Evolutionary conservation across 2,113 vertebrate genomes (phyloP).

Genomic region (Desmodus rotundus): DNA sequence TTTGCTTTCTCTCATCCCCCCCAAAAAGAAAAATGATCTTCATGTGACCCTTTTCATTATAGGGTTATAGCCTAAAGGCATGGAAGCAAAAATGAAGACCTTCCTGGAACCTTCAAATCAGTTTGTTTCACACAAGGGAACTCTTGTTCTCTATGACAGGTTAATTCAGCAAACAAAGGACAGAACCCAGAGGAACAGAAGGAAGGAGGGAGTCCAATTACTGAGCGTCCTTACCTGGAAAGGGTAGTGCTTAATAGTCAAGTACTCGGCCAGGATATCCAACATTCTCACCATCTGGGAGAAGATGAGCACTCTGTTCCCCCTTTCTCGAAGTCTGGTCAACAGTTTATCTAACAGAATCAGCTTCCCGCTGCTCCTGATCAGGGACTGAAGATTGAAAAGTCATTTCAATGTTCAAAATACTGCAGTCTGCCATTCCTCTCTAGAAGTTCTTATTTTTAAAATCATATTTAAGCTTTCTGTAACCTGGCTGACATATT

Average conservation of each 20-base stretch:
- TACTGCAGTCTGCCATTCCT: not conserved
- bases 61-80: not conserved
- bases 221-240: slow-evolving; percentile 89
- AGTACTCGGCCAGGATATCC: slow-evolving; percentile 97
- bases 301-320: slow-evolving; percentile 97
- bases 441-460: not conserved
- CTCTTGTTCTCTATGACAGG: not conserved
- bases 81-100: not conserved
- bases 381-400: slow-evolving; percentile 83
- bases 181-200: not conserved
- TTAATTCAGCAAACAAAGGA: not conserved
- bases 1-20: not conserved
- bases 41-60: not conserved
- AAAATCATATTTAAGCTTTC: not conserved
- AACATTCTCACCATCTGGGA: slow-evolving; percentile 99
- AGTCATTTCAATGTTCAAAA: slow-evolving; percentile 53
- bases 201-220: not conserved
- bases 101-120: not conserved
- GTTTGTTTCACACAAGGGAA: not conserved
- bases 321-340: slow-evolving; percentile 92
- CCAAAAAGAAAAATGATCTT: not conserved
- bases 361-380: slow-evolving; percentile 96
- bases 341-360: slow-evolving; percentile 96
- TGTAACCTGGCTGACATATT: not conserved
- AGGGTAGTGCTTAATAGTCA: slow-evolving; percentile 93